A percentile compares a stretch with the other conserved stretches of the same genome.
Evolutionary conservation across 2,797 vertebrate genomes (phyloP).

Genomic region (Paramormyrops hopkinsi): DNA sequence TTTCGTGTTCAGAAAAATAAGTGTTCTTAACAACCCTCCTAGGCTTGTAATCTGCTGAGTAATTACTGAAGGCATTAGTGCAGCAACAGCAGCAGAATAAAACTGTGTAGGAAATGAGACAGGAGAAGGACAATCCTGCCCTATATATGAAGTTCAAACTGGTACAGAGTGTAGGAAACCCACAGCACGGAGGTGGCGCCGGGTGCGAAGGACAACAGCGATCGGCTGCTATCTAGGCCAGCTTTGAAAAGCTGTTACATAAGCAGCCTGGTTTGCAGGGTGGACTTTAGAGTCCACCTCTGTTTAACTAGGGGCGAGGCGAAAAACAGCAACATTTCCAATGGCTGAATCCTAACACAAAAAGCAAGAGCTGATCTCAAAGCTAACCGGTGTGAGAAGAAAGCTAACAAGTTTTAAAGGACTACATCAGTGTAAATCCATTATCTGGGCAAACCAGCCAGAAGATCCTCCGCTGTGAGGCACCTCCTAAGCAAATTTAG

Average conservation of each 20-base stretch:
- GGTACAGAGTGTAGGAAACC: constrained; percentile 1
- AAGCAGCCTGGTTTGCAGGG: constrained; percentile 52
- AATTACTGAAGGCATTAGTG: constrained; percentile 41
- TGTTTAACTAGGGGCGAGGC: constrained; percentile 36
- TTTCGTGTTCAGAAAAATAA: constrained; percentile 39
- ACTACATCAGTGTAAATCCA: neutral
- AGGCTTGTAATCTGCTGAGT: constrained; percentile 47
- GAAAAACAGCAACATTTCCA: constrained; percentile 20
- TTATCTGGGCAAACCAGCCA: neutral
- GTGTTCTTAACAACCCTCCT: constrained; percentile 48
- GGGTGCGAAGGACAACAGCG: constrained; percentile 33
- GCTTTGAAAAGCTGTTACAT: constrained; percentile 52
- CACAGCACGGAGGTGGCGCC: neutral
- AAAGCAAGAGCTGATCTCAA: neutral
- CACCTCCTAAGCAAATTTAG: neutral
- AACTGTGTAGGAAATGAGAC: constrained; percentile 40
- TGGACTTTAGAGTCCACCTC: constrained; percentile 35
- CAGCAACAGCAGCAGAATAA: constrained; percentile 34
- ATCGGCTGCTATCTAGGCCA: constrained; percentile 53
- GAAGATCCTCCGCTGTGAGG: neutral
- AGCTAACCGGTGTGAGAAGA: neutral
- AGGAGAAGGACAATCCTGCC: constrained; percentile 44
- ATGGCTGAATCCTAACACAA: constrained; percentile 2
- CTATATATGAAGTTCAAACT: constrained; percentile 38
- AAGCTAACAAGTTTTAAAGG: neutral